These are phyloP conservation scores for Diadophis punctatus DNA, from an alignment of 2,113 vertebrate genomes.

Conservation along the genomic window DNA sequence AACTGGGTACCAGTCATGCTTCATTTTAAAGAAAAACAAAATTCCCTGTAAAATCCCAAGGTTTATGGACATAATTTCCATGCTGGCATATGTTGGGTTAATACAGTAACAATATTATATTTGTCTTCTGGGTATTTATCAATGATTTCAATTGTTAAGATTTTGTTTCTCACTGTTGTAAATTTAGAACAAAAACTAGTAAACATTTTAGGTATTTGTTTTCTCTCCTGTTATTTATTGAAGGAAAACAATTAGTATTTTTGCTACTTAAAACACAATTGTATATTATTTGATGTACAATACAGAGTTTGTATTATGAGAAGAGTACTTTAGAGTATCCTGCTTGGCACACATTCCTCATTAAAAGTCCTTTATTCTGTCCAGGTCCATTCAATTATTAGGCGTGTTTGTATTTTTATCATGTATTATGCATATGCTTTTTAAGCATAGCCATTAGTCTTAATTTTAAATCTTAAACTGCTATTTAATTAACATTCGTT, in stretches of 20 bases:
- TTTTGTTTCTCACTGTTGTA: background rate
- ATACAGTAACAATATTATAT: background rate
- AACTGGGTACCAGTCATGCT: background rate
- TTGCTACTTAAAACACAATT: background rate
- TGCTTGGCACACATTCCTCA: background rate
- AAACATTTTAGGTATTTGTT: background rate
- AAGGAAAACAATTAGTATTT: background rate
- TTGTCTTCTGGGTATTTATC: background rate
- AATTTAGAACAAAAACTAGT: background rate
- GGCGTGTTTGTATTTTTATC: background rate
- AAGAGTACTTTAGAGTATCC: background rate
- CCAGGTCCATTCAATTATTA: slow-evolving; percentile 1
- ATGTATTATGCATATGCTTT: slow-evolving; percentile 8
- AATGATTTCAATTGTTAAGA: background rate
- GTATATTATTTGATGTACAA: background rate
- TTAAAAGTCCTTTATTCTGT: background rate
- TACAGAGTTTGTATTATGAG: background rate
- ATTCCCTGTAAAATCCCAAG: background rate
- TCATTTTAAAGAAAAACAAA: background rate
- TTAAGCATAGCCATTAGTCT: background rate
- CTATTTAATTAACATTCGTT: slow-evolving; percentile 2
- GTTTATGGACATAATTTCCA: background rate
- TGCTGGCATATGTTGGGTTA: background rate
- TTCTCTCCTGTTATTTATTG: background rate
- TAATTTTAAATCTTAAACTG: slow-evolving; percentile 1